Conservation (phyloP, 2,797 vertebrate genomes). For the Thunnus albacares region DNA sequence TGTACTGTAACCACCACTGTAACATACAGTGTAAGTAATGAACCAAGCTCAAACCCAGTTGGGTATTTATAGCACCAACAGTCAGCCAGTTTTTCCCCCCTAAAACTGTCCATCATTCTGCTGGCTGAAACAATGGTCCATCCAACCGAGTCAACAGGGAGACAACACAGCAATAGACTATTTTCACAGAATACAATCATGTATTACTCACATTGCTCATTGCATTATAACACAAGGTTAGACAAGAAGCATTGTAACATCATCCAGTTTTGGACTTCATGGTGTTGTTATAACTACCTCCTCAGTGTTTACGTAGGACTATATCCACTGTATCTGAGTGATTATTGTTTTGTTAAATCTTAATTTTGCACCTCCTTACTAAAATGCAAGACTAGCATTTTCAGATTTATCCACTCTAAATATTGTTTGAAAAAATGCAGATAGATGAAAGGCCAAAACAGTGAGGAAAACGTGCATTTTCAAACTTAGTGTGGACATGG, state of each 20-base stretch:
- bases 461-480: neutral
- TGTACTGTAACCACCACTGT: neutral
- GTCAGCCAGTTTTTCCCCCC: too few species aligned
- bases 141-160: neutral
- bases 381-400: too few species aligned
- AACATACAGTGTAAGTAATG: too few species aligned
- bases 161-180: neutral
- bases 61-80: neutral
- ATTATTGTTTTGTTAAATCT: neutral
- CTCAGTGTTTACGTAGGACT: too few species aligned
- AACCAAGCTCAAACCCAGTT: neutral
- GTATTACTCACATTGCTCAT: neutral
- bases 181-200: neutral
- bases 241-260: neutral
- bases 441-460: neutral
- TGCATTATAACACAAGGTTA: neutral
- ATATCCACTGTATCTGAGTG: too few species aligned
- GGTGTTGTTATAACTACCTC: too few species aligned
- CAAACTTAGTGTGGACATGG: conserved; percentile 4
- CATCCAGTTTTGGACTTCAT: neutral
- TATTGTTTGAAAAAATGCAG: too few species aligned
- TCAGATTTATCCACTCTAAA: too few species aligned
- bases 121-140: too few species aligned
- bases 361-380: neutral
- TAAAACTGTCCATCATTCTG: too few species aligned